Evolutionary conservation across 1,140 invertebrate genomes (phyloP).

Genomic region (Bombus fervidus): DNA sequence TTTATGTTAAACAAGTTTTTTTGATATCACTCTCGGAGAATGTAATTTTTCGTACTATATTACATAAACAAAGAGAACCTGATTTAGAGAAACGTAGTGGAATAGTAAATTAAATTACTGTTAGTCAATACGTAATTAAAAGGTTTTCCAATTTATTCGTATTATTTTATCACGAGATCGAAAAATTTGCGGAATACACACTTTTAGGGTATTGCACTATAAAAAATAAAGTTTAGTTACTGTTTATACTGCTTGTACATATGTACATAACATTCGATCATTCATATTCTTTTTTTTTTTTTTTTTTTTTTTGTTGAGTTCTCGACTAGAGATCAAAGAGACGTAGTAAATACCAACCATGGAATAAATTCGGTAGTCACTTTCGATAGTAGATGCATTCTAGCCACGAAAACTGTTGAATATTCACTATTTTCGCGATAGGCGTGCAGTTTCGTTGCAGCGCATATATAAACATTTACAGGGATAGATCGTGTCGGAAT

Average conservation of each 20-base stretch:
- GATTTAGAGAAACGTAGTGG: not conserved
- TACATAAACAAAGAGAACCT: not conserved
- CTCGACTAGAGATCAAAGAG: slow-evolving; percentile 51
- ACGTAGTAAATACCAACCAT: slow-evolving; percentile 12
- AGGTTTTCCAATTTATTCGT: not conserved
- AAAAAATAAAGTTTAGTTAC: not conserved
- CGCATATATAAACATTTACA: slow-evolving; percentile 35
- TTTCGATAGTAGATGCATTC: slow-evolving; percentile 23
- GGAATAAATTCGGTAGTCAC: slow-evolving; percentile 53
- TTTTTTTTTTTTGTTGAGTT: not conserved
- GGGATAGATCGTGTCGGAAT: not conserved
- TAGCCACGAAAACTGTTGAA: slow-evolving; percentile 47
- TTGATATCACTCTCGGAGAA: not conserved
- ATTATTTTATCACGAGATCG: not conserved
- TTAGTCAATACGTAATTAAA: not conserved
- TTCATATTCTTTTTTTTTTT: not conserved
- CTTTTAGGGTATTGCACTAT: no score
- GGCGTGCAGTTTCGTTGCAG: not conserved
- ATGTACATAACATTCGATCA: not conserved
- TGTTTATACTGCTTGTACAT: not conserved
- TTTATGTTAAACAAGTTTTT: no score
- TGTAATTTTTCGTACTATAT: not conserved
- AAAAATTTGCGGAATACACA: not conserved
- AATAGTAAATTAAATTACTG: not conserved
- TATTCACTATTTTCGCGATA: slow-evolving; percentile 51